Evolutionary conservation across 2,888 invertebrate species (phyloP), one percentile per base, ranked within the genome.

Genomic region (Netelia virgata): DNA sequence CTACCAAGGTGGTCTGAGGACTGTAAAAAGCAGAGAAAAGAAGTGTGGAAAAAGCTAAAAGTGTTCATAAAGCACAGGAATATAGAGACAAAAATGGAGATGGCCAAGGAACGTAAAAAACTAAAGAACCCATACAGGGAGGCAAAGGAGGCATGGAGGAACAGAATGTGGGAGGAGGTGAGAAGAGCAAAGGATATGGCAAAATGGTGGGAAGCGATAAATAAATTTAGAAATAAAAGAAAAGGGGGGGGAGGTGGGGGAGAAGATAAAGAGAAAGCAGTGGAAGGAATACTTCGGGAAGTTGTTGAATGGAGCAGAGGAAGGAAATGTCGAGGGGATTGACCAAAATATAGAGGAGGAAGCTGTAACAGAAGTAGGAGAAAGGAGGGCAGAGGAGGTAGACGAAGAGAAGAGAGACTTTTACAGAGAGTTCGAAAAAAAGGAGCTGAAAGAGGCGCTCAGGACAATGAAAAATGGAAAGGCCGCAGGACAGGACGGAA

Each of bases 151-250:
- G 28, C 41, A 28, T 77, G 68, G 77, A 57, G 53, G n/a, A 36
- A 18, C 8, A 41, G 68, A 20, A 77, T 50, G 0, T 77, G 77
- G 64, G 68, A 68, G 5, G 57, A 68, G 18, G 47, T 77, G 0
- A 36, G 57, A 53, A 68, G 57, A 18, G 77, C 77, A 16, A 79
- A 79, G 63, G 64, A 66, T 10, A 76, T 66, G 66, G 1, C 47
- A 16, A 50, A 66, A 43, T 66, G 66, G 76, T 66, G 55, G 72
- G 11, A 75, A 11, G 63, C 23, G 10, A 75, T 69, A 1, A 61
- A 55, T 23, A 75, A 75, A 11, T 75, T 64, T 14, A 50, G 53
- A 55, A 75, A 36, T 1, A 41, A 41, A 11, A 8, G 53, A 3
- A 55, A 41, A 14, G 63, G 55, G 63, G 10, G 61, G 23, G 23